Conservation (phyloP, 2,888 invertebrate genomes). For the Zeuzera pyrina region DNA sequence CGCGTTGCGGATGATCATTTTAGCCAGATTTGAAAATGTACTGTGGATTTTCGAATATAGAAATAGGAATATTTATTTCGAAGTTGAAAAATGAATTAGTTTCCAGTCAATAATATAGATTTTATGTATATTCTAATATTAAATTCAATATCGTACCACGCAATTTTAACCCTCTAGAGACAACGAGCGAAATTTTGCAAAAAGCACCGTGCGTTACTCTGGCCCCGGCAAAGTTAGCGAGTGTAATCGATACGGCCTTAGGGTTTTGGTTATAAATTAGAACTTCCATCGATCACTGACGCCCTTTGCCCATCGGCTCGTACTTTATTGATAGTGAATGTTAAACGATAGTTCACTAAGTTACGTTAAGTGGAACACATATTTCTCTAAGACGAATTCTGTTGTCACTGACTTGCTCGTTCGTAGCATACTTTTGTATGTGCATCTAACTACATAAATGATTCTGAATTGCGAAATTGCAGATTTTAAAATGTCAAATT, state of each 20-base stretch:
- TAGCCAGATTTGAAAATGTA: no score
- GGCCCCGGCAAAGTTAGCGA: conserved; percentile 46
- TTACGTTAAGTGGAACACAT: conserved; percentile 30
- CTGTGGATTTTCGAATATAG: no score
- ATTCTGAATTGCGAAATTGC: no score
- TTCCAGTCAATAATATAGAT: no score
- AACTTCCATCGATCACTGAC: conserved; percentile 67
- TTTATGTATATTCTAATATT: no score
- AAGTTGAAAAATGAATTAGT: no score
- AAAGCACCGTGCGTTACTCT: conserved; percentile 41
- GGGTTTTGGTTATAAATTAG: conserved; percentile 71
- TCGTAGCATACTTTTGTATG: no score
- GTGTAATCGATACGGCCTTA: conserved; percentile 70
- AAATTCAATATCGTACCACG: conserved; percentile 9
- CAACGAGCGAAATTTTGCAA: conserved; percentile 45
- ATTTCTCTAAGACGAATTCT: conserved; percentile 23
- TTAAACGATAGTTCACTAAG: conserved; percentile 54
- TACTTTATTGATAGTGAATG: conserved; percentile 66
- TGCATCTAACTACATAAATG: no score
- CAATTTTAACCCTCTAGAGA: conserved; percentile 40
- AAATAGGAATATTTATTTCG: no score
- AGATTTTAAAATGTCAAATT: no score
- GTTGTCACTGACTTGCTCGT: neutral
- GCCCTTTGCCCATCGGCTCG: conserved; percentile 68
- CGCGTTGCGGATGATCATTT: no score